Evolutionary conservation across 2,888 invertebrate species (phyloP).

Genomic region (Pandemis cinnamomeana): DNA sequence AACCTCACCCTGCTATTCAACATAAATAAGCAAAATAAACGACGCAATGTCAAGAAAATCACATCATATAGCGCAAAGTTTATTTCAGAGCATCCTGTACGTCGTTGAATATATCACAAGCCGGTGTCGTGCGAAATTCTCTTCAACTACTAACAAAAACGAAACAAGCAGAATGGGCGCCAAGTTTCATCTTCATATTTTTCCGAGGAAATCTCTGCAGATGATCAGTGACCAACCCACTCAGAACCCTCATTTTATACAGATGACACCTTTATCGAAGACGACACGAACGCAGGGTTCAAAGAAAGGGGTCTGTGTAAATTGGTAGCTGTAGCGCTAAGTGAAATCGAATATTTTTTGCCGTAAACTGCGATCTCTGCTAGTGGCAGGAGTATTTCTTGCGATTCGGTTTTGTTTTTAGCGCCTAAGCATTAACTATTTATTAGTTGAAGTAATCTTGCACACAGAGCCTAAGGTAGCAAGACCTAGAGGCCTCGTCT

Average conservation of each 20-base stretch:
- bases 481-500: too few species aligned
- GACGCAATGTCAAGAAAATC: slow-evolving; percentile 27
- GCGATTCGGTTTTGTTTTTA: slow-evolving; percentile 39
- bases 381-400: slow-evolving; percentile 39
- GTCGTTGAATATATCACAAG: slow-evolving; percentile 38
- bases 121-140: slow-evolving; percentile 52
- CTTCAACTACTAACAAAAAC: slow-evolving; percentile 55
- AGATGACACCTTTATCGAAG: background rate
- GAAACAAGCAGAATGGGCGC: slow-evolving; percentile 51
- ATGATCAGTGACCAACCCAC: slow-evolving; percentile 47
- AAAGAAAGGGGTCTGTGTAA: slow-evolving; percentile 16
- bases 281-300: background rate
- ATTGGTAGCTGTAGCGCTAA: slow-evolving; percentile 46
- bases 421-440: slow-evolving; percentile 12
- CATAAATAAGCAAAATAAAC: background rate
- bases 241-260: slow-evolving; percentile 28
- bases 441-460: too few species aligned
- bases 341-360: slow-evolving; percentile 59
- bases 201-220: slow-evolving; percentile 53
- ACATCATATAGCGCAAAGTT: slow-evolving; percentile 23
- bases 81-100: slow-evolving; percentile 29
- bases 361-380: slow-evolving; percentile 45
- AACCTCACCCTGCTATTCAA: background rate
- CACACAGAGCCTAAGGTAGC: too few species aligned
- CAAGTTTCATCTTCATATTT: slow-evolving; percentile 65